Percentiles rank a stretch among this genome's conserved stretches.
Conservation (phyloP, 2,888 invertebrate genomes). For the Mayetiola destructor region DNA sequence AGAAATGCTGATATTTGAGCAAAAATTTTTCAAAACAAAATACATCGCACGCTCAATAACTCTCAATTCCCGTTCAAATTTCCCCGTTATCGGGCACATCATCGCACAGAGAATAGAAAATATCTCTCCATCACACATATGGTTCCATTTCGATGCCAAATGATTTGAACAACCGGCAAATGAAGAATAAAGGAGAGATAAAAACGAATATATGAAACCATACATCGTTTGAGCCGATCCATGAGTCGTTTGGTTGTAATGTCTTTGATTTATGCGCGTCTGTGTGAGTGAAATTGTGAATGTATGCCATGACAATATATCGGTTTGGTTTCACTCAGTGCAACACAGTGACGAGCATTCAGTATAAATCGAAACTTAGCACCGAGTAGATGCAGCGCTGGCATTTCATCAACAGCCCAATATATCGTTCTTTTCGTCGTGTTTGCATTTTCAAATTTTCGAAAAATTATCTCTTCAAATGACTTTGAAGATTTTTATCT, state of each 20-base stretch:
- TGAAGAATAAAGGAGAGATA: not conserved
- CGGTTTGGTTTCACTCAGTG: not conserved
- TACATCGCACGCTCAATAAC: not conserved
- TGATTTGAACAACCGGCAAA: too few species aligned
- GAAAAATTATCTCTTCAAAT: too few species aligned
- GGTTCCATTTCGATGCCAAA: too few species aligned
- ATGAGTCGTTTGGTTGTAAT: not conserved
- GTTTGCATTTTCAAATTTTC: too few species aligned
- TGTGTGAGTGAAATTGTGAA: not conserved
- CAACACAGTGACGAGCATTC: not conserved
- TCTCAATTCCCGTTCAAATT: not conserved
- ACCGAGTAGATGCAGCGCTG: slow-evolving; percentile 2
- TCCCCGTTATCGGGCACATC: not conserved
- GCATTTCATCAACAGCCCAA: too few species aligned
- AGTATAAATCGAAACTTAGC: slow-evolving; percentile 6
- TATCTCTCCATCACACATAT: not conserved
- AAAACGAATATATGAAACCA: not conserved
- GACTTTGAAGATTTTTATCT: too few species aligned
- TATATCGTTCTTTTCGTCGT: too few species aligned
- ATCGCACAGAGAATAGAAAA: not conserved
- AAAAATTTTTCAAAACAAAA: not conserved
- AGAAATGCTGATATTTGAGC: slow-evolving; percentile 3
- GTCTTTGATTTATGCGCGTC: too few species aligned
- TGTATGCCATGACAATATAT: not conserved
- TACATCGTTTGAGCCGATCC: not conserved